phyloP scores from a whole-genome alignment of 2,113 vertebrate genomes.

The Zapornia atra region DNA sequence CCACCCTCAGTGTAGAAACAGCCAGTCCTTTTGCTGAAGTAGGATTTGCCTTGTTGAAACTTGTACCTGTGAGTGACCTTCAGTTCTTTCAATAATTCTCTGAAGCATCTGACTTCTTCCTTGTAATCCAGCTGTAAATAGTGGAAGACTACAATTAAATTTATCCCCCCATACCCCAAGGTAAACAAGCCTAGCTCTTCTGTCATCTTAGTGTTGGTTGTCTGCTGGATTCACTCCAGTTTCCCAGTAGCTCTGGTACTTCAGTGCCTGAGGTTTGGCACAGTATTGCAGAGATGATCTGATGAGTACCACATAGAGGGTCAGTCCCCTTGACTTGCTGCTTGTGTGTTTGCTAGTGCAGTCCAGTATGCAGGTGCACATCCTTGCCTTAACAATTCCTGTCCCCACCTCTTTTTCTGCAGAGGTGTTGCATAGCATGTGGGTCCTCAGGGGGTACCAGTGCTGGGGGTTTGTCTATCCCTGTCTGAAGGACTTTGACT shows the following conservation, averaged over 20 bases:
- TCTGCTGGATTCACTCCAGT: not conserved
- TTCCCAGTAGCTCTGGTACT: not conserved
- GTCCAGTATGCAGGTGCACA: not conserved
- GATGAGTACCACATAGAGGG: not conserved
- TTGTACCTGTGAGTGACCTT: not conserved
- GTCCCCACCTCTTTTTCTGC: not conserved
- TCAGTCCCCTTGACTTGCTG: not conserved
- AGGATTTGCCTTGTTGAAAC: not conserved
- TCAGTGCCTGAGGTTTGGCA: not conserved
- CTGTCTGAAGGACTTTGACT: not conserved
- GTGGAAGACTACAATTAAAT: not conserved
- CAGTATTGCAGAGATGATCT: not conserved
- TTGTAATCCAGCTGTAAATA: not conserved
- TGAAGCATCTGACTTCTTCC: not conserved
- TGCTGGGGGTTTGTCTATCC: not conserved
- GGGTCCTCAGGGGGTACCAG: not conserved
- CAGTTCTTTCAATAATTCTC: not conserved
- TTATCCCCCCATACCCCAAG: not conserved
- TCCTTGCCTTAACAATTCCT: not conserved
- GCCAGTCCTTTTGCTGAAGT: too few relatives aligned
- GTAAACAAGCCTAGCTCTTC: not conserved
- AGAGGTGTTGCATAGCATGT: not conserved
- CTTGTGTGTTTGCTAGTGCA: not conserved
- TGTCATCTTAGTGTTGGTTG: not conserved
- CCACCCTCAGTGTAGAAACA: not conserved